phyloP scores from a whole-genome alignment of 2,888 invertebrate genomes.

The Dryomyza anilis region DNA sequence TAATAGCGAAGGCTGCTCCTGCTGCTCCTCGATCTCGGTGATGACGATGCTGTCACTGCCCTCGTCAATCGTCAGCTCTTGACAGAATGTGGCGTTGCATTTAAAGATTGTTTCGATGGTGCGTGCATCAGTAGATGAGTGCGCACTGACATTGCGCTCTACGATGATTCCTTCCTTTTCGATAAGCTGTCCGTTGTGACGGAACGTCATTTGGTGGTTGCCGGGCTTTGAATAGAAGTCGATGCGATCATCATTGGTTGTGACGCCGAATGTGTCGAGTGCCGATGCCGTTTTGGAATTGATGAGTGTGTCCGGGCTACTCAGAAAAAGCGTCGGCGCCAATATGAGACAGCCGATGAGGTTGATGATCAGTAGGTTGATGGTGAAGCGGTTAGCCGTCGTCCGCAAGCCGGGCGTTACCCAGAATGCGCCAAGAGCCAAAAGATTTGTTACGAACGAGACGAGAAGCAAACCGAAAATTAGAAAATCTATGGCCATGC shows the following conservation, averaged over 20 bases:
- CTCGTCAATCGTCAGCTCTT: slow-evolving; percentile 52
- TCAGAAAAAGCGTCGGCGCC: slow-evolving; percentile 57
- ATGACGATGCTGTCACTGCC: slow-evolving; percentile 50
- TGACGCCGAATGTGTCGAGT: slow-evolving; percentile 28
- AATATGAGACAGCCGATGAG: slow-evolving; percentile 58
- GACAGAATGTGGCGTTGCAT: slow-evolving; percentile 52
- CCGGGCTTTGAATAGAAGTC: slow-evolving; percentile 53
- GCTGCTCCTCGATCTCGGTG: slow-evolving; percentile 45
- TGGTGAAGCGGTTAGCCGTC: slow-evolving; percentile 61
- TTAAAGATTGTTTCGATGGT: slow-evolving; percentile 52
- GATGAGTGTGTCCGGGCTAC: slow-evolving; percentile 34
- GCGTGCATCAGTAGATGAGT: slow-evolving; percentile 9
- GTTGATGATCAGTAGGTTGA: slow-evolving; percentile 60
- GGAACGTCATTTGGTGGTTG: slow-evolving; percentile 52
- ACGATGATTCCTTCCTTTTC: slow-evolving; percentile 52
- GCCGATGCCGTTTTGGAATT: slow-evolving; percentile 25
- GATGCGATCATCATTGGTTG: slow-evolving; percentile 48
- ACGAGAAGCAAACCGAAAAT: slow-evolving; percentile 60
- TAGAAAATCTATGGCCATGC: slow-evolving; percentile 61
- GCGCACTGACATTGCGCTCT: slow-evolving; percentile 36
- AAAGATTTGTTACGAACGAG: slow-evolving; percentile 59
- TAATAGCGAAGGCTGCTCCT: slow-evolving; percentile 11
- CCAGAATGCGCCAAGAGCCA: slow-evolving; percentile 62
- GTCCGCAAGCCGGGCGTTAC: slow-evolving; percentile 61
- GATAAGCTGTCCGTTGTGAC: slow-evolving; percentile 50